Evolutionary conservation across 37 sponge, comb jelly and placozoan species (phyloP).

Genomic region (Ephydatia muelleri): DNA sequence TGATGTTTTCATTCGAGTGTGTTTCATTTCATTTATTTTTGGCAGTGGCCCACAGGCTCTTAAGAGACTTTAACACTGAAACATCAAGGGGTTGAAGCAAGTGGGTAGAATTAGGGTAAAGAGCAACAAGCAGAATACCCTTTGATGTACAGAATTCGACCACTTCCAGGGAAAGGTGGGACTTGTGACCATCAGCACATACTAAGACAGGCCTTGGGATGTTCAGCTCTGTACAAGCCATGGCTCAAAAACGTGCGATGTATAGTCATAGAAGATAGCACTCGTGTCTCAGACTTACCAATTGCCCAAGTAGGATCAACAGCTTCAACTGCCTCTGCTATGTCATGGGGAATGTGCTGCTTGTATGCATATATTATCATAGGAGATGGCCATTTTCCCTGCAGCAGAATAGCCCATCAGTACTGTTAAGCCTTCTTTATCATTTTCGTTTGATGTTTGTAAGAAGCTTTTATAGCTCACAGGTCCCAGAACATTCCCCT

Average conservation of each 20-base stretch:
- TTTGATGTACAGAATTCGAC: conserved; percentile 35
- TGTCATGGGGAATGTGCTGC: conserved; percentile 5
- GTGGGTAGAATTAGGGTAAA: conserved; percentile 49
- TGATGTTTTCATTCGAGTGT: neutral
- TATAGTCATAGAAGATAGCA: conserved; percentile 27
- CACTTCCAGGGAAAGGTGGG: conserved; percentile 38
- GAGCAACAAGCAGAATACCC: conserved; percentile 24
- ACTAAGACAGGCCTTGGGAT: conserved; percentile 31
- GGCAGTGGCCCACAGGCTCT: conserved; percentile 21
- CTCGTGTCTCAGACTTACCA: conserved; percentile 24
- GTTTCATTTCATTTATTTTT: conserved; percentile 3
- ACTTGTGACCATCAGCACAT: conserved; percentile 43
- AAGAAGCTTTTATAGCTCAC: too few species aligned
- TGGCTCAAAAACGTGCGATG: conserved; percentile 28
- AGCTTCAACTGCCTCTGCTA: conserved; percentile 4
- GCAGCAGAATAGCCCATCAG: conserved; percentile 12
- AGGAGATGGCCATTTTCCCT: conserved; percentile 28
- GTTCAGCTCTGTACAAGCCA: conserved; percentile 22
- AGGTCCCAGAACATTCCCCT: too few species aligned
- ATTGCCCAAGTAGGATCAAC: conserved; percentile 17
- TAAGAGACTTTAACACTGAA: conserved; percentile 39
- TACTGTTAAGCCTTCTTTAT: too few species aligned
- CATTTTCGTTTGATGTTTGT: too few species aligned
- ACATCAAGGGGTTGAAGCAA: conserved; percentile 57
- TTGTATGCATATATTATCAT: conserved; percentile 45